Evolutionary conservation across 2,113 vertebrate genomes (phyloP).

Genomic region (Cyphomyrus discorhynchus): DNA sequence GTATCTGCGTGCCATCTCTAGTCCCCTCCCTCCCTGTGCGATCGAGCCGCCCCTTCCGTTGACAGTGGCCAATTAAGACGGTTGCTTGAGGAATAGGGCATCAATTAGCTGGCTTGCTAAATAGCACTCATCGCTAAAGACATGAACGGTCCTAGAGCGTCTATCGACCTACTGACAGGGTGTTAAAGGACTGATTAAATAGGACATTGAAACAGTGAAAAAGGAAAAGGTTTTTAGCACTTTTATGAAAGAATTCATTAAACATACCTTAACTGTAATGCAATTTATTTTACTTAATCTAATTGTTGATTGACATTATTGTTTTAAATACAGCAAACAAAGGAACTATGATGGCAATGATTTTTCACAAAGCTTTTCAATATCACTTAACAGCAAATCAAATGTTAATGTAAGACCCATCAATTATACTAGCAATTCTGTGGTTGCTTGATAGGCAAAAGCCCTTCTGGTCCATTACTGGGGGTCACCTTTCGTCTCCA

Average conservation of each 20-base stretch:
- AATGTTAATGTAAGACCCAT: not conserved
- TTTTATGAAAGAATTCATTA: not conserved
- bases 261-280: not conserved
- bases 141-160: not conserved
- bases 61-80: constrained; percentile 4
- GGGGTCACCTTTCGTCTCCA: not conserved
- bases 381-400: not conserved
- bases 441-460: not conserved
- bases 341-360: not conserved
- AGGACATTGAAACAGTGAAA: not conserved
- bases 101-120: constrained; percentile 39
- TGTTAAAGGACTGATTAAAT: not conserved
- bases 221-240: not conserved
- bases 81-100: constrained; percentile 27
- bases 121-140: constrained; percentile 14
- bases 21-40: not conserved
- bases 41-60: not conserved
- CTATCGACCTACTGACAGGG: not conserved
- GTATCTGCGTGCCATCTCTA: not conserved
- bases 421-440: not conserved
- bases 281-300: not conserved
- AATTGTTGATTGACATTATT: not conserved
- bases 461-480: not conserved
- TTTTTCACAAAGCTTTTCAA: not conserved
- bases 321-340: not conserved